phyloP scores from a whole-genome alignment of 1,140 invertebrate genomes.

The Meloidogyne hapla region DNA sequence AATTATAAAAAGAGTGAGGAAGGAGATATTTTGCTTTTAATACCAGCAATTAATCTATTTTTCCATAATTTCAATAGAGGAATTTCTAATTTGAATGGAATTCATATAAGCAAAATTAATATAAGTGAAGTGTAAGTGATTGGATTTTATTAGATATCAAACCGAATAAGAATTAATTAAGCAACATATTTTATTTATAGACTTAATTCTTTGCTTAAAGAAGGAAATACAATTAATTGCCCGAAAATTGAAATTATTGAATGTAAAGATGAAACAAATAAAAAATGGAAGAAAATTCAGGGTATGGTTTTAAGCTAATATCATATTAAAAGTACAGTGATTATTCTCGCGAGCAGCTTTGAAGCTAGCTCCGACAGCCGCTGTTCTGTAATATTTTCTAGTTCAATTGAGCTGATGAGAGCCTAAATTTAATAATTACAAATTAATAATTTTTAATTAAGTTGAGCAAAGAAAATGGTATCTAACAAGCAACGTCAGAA shows the following conservation, averaged over 20 bases:
- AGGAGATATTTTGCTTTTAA: background rate
- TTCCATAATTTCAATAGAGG: background rate
- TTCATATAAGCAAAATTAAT: background rate
- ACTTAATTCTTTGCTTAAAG: background rate
- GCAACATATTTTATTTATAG: background rate
- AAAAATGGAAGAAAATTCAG: background rate
- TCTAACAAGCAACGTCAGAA: background rate
- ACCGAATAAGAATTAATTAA: too few species aligned
- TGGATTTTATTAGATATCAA: background rate
- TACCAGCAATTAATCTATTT: background rate
- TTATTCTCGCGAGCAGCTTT: too few species aligned
- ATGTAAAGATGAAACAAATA: background rate
- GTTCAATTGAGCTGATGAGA: too few species aligned
- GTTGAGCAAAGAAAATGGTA: background rate
- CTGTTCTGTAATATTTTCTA: too few species aligned
- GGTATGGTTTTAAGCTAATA: background rate
- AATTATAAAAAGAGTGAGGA: background rate
- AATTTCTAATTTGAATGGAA: background rate
- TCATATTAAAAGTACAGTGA: too few species aligned
- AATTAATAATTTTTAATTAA: too few species aligned
- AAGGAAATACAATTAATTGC: background rate
- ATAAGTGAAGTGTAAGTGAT: background rate
- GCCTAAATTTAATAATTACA: too few species aligned
- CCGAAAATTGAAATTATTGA: background rate
- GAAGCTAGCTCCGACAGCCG: too few species aligned